Percentiles rank a stretch among this genome's conserved stretches.
phyloP scores from a whole-genome alignment of 2,888 invertebrate species.

The Rotaria magnacalcarata region DNA sequence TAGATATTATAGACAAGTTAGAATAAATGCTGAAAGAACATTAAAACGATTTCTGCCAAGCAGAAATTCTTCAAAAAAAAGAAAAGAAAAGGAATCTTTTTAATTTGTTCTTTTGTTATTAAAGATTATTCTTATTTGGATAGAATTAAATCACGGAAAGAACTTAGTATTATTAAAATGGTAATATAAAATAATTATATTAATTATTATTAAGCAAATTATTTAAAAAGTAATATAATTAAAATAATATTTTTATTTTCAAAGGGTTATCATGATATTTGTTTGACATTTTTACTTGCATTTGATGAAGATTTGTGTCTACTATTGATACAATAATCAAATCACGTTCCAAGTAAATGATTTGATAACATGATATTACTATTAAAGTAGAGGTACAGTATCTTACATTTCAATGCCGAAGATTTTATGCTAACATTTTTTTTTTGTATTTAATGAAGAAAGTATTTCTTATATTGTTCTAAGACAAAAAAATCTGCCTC shows the following conservation, averaged over 20 bases:
- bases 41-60: constrained; percentile 79
- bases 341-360: constrained; percentile 59
- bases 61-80: constrained; percentile 46
- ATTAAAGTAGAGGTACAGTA: no score
- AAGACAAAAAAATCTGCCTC: no score
- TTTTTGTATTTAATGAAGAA: no score
- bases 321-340: constrained; percentile 76
- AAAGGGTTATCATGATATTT: constrained; percentile 90
- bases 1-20: constrained; percentile 60
- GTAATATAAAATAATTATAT: constrained; percentile 80
- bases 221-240: no score
- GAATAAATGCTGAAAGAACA: constrained; percentile 83
- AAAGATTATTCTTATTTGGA: constrained; percentile 65
- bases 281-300: constrained; percentile 80
- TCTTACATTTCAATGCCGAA: no score
- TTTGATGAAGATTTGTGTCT: constrained; percentile 81
- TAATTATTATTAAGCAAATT: constrained; percentile 75
- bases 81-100: no score
- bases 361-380: no score
- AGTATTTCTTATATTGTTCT: no score
- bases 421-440: no score
- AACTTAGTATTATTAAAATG: constrained; percentile 79
- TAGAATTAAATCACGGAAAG: constrained; percentile 77
- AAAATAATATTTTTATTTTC: constrained; percentile 36
- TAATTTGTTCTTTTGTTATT: neutral